phyloP scores from a whole-genome alignment of 2,797 vertebrate genomes.

The Calcarius lapponicus region DNA sequence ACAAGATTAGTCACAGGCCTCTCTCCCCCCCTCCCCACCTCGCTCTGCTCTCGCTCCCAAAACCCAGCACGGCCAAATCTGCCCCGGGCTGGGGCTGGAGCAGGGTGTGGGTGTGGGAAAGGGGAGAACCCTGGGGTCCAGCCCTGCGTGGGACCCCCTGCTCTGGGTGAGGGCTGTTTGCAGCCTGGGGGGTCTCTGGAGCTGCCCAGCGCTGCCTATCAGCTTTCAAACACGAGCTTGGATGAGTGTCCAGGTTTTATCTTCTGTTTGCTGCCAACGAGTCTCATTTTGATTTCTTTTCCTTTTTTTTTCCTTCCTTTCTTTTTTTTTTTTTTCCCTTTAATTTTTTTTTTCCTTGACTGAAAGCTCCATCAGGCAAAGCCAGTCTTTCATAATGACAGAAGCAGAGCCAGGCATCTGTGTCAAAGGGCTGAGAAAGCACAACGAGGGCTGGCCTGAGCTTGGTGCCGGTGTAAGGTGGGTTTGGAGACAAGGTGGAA shows the following conservation, averaged over 20 bases:
- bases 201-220: slow-evolving; percentile 73
- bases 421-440: background rate
- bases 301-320: background rate
- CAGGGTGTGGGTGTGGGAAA: background rate
- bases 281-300: slow-evolving; percentile 44
- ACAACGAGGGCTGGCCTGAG: background rate
- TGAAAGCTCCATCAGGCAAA: slow-evolving; percentile 61
- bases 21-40: background rate
- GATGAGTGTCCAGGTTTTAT: slow-evolving; percentile 73
- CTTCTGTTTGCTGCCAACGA: slow-evolving; percentile 68
- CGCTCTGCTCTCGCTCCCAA: background rate
- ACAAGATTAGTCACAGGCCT: slow-evolving; percentile 81
- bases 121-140: rapidly evolving
- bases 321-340: rapidly evolving
- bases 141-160: background rate
- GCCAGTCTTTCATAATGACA: slow-evolving; percentile 63
- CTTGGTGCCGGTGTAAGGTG: rapidly evolving
- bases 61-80: background rate
- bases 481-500: background rate
- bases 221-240: slow-evolving; percentile 73
- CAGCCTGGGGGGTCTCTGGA: slow-evolving; percentile 78
- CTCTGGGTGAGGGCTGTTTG: slow-evolving; percentile 15
- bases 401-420: slow-evolving; percentile 20
- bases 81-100: background rate
- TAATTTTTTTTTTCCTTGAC: background rate